Percentiles rank a stretch among this genome's conserved stretches.
Evolutionary conservation across 1,140 invertebrate genomes (phyloP).

Genomic region (Drosophila grimshawi): DNA sequence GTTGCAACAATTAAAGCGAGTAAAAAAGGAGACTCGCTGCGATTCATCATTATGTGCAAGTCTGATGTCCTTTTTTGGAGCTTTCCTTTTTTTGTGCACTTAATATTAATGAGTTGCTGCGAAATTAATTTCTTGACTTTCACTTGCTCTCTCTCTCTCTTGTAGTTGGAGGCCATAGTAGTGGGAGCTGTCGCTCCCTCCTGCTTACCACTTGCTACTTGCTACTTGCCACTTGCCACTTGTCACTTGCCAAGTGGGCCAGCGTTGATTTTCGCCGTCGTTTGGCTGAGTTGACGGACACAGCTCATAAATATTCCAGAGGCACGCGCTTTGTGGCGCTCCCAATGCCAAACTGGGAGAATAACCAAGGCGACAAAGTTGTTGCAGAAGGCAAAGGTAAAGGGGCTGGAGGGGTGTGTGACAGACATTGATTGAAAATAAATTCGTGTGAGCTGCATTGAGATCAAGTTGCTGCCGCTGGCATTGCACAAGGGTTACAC

Average conservation of each 20-base stretch:
- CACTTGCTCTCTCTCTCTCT: constrained; percentile 31
- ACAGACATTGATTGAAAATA: constrained; percentile 77
- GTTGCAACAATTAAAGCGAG: constrained; percentile 60
- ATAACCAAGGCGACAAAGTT: constrained; percentile 39
- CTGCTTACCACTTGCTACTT: too few relatives aligned
- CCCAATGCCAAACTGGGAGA: constrained; percentile 23
- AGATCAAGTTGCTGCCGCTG: constrained; percentile 1
- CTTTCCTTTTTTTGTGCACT: constrained; percentile 46
- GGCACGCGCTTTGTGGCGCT: constrained; percentile 66
- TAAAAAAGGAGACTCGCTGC: constrained; percentile 5
- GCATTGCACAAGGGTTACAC: constrained; percentile 26
- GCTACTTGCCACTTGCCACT: constrained; percentile 26
- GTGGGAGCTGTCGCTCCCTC: constrained; percentile 31
- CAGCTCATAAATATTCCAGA: constrained; percentile 78
- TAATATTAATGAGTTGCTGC: constrained; percentile 79
- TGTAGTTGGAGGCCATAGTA: constrained; percentile 29
- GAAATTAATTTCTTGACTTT: constrained; percentile 81
- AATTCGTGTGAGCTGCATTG: constrained; percentile 41
- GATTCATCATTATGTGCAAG: constrained; percentile 61
- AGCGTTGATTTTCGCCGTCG: constrained; percentile 78
- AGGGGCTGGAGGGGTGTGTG: constrained; percentile 3
- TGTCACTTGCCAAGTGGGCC: constrained; percentile 63
- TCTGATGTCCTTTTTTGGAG: constrained; percentile 66
- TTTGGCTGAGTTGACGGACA: constrained; percentile 49
- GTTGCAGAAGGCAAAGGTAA: constrained; percentile 4